These are phyloP conservation scores for Ceratina australensis DNA, from an alignment of 1,140 invertebrate species.

Conservation along the genomic window DNA sequence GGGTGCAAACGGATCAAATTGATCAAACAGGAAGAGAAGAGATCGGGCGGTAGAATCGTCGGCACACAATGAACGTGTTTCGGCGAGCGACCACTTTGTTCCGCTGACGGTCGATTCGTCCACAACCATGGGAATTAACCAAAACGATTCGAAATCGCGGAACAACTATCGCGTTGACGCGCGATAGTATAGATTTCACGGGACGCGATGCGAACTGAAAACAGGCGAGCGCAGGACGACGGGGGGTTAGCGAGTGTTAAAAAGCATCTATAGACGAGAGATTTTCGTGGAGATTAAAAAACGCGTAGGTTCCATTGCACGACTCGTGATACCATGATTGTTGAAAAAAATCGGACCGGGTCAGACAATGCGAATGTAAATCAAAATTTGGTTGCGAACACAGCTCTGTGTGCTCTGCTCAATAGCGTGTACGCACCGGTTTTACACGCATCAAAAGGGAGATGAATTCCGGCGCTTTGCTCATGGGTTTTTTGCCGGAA, in stretches of 20 bases:
- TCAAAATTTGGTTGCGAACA: constrained; percentile 10
- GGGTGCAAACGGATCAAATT: no score
- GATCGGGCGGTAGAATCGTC: neutral
- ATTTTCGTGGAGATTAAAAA: neutral
- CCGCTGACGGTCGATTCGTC: neutral
- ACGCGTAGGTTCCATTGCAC: neutral
- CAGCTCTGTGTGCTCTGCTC: neutral
- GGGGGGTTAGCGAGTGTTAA: neutral
- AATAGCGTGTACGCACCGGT: neutral
- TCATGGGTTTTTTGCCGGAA: no score
- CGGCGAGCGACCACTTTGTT: neutral
- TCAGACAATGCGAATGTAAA: neutral
- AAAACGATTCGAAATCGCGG: neutral
- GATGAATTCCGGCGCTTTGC: no score
- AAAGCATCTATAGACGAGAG: neutral
- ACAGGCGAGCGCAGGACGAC: neutral
- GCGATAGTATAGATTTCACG: neutral
- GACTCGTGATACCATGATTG: neutral
- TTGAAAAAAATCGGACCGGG: neutral
- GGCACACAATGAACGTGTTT: neutral
- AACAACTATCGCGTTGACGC: neutral
- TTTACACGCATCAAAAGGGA: constrained; percentile 4
- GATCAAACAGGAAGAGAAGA: no score
- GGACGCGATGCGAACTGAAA: neutral
- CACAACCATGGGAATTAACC: neutral